Evolutionary conservation across 2,888 invertebrate species (phyloP), one percentile per base, ranked within the genome.

Genomic region (Himalopsyche japonica): DNA sequence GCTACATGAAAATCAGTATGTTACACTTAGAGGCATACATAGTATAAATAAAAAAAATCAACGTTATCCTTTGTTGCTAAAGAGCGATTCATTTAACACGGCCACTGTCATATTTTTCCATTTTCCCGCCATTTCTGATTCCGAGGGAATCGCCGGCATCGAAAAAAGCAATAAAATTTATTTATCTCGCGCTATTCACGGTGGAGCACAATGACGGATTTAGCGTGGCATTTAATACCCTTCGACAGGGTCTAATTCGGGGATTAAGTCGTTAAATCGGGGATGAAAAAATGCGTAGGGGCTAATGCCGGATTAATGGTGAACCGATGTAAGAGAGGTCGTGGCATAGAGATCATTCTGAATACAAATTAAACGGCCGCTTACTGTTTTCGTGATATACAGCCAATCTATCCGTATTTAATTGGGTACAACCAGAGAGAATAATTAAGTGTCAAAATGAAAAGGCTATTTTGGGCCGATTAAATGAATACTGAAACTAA

Each of bases 61-160:
- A 43, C 12, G 15, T 15, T 43, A 15, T 3, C 43, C 15, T 15
- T 43, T 43, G 37, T 37, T 37, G 43, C 15, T 43, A 43, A 2
- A 15, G 0, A 37, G 10, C 37, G 43, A 43, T 43, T 43, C 15
- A 43, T 15, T 15, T 15, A 43, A 43, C 7, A 43, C 7, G 43
- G 24, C 20, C 20, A 7, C 6, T 20, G 57, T 57, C 24, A n/a
- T 57, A 57, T 24, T 57, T n/a, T 57, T 57, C 15, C 20, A 20
- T n/a, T 57, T 57, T 57, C 57, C 89, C 98, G 92, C 90, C 95
- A 5, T 20, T 57, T 57, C 24, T 57, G 7, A 20, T 57, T 43
- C n/a, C 18, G 49, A 49, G 49, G 10, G 49, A n/a, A 49, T 49
- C 49, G 8, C 18, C 20, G 37, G 15, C 57, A 20, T 20, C 20